Base-by-base conservation (phyloP, 1,140 invertebrate genomes). In the Cephus cinctus region DNA sequence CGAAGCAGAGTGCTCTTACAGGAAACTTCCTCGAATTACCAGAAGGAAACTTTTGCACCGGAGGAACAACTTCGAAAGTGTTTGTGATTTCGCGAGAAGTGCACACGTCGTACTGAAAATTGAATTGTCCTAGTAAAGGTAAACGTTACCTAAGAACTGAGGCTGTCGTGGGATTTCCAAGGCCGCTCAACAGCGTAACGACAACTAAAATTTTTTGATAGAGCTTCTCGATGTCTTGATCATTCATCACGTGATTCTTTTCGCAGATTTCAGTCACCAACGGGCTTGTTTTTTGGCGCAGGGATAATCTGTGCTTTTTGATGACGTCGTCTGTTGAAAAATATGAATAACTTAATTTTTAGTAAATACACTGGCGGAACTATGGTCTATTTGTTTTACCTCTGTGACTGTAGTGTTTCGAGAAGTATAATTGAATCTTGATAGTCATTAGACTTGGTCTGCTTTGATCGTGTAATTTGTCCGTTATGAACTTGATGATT, bases 371-470 rank as follows among this genome's bases (percentile, higher is more conserved):
- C 6, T 27, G 2, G 15, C 8, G 16, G 12, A 25, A 31, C 2
- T 5, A 41, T 5, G 3, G 14, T 41, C 22, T 3, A 22, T 2
- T n/a, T 12, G 8, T 27, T 6, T 58, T 50, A 76, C 75, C 67
- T 77, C 79, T 76, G 18, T 78, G 78, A 14, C 82, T 81, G 62
- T 87, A 87, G 57, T 86, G 82, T 52, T 82, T 84, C 18, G 79
- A 77, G 65, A 88, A 87, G 50, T 85, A 82, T 38, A 85, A 79
- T 59, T 90, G 88, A 77, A 88, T 86, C 66, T 83, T 83, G 6
- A 87, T 51, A 1, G 78, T 79, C 3, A 78, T 59, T 12, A 81
- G 58, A 47, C 63, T 65, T 1, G 75, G 63, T 18, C 59, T 59
- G n/a, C 55, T 55, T 53, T 74, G 59, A 12, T 71, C 52, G 0